Base-by-base conservation (phyloP, 1,140 invertebrate genomes). In the Hetaerina americana region DNA sequence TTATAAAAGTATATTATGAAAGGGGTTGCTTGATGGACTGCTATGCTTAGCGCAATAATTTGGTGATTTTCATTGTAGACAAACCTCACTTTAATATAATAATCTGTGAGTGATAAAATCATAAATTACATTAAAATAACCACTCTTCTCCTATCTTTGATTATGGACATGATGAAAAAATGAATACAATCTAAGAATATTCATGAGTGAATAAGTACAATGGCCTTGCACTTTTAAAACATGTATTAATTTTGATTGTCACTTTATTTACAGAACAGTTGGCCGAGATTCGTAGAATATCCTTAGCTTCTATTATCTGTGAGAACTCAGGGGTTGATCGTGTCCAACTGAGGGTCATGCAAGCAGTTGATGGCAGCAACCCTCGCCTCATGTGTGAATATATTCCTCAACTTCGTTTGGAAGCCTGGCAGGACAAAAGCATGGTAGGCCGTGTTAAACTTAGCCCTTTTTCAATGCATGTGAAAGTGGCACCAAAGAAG, bases 231-330 rank as follows among this genome's bases (percentile, higher is more conserved):
- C n/a, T n/a, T n/a, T n/a, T 71, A 67, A 68, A 22, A 68, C 27
- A 66, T 67, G n/a, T n/a, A n/a, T 68, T 25, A 27, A 29, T 70
- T 68, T 72, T 28, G 22, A 26, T 8, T 66, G 76, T 68, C 40
- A 70, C 68, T 70, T 69, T 72, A 25, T 75, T 83, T 81, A 6
- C 77, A 90, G 90, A 87, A 49, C 96, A 99, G 87, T 81, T 98
- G 5, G 78, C 82, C 8, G 90, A 97, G 78, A 89, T 99, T 26
- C 87, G 93, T 27, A 94, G 93, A 78, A 89, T 89, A 0, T 89
- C 88, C 0, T 80, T 99, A 18, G 90, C 94, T 0, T 84, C 88
- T 40, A 85, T 99, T 5, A 90, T 99, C 57, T 99, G 97, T 78
- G 90, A 94, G 72, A 98, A 94, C 81, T 88, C 92, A 0, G 91